Evolutionary conservation across 2,113 vertebrate genomes (phyloP).

Genomic region (Mustela lutreola): DNA sequence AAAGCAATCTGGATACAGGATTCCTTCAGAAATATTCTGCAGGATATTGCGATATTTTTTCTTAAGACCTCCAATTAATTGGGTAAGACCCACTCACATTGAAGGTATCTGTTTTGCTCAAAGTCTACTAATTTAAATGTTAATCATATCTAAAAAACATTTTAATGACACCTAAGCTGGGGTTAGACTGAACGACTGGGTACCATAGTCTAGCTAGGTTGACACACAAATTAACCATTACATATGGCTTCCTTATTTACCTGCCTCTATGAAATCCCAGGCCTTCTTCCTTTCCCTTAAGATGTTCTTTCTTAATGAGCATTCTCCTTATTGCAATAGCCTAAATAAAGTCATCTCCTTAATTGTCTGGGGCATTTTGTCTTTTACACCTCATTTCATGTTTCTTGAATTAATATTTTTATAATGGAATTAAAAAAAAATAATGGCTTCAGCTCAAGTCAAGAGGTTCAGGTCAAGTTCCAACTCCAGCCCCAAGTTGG

Average conservation of each 20-base stretch:
- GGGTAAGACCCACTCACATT: background rate
- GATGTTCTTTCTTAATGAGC: background rate
- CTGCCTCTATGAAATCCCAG: background rate
- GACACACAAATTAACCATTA: background rate
- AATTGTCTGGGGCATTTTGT: background rate
- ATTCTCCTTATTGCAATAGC: background rate
- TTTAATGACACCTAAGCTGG: background rate
- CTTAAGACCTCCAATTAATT: background rate
- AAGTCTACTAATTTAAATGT: background rate
- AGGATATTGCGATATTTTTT: background rate
- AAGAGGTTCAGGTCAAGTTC: too few species aligned
- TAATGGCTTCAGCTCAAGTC: background rate
- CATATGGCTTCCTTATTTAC: background rate
- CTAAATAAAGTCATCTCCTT: background rate
- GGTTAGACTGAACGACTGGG: background rate
- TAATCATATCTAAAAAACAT: background rate
- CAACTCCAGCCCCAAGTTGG: too few species aligned
- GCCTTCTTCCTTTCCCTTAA: background rate
- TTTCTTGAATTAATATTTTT: background rate
- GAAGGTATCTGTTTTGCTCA: background rate
- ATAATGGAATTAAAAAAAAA: background rate
- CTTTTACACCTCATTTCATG: background rate
- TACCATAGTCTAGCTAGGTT: background rate
- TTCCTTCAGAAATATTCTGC: background rate
- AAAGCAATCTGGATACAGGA: background rate